Evolutionary conservation across 2,113 vertebrate genomes (phyloP).

Genomic region (Boleophthalmus pectinirostris): DNA sequence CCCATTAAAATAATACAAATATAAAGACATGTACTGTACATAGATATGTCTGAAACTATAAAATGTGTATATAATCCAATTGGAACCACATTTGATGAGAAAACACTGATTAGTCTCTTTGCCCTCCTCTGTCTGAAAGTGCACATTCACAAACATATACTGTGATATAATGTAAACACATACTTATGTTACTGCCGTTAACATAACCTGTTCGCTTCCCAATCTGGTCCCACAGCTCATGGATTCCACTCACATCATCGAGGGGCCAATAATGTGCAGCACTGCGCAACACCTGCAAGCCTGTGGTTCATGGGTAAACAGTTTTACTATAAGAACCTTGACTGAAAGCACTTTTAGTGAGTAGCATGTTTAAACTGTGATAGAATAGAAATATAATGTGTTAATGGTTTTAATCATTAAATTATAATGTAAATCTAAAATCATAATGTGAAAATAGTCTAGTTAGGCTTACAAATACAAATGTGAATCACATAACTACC

Average conservation of each 20-base stretch:
- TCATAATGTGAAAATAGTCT: too few relatives aligned
- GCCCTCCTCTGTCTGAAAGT: background rate
- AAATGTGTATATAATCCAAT: background rate
- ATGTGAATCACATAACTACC: background rate
- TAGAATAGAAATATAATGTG: too few relatives aligned
- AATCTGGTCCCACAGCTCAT: conserved; percentile 82
- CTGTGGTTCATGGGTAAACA: conserved; percentile 72
- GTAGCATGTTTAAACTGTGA: too few relatives aligned
- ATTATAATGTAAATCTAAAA: too few relatives aligned
- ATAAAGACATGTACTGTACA: too few relatives aligned
- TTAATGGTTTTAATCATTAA: too few relatives aligned
- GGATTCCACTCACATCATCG: conserved; percentile 88
- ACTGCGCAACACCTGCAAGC: conserved; percentile 86
- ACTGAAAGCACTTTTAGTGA: background rate
- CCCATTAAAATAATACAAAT: too few relatives aligned
- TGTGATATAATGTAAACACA: conserved; percentile 51
- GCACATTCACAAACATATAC: conserved; percentile 8
- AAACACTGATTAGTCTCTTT: background rate
- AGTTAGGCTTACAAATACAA: background rate
- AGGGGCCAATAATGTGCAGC: conserved; percentile 96
- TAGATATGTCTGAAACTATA: too few relatives aligned
- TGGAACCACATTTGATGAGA: background rate
- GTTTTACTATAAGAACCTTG: conserved; percentile 25
- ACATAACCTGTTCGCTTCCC: conserved; percentile 83
- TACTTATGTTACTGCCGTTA: conserved; percentile 75